These are phyloP conservation scores for Stramonita haemastoma DNA, from an alignment of 2,888 invertebrate genomes.

Conservation along the genomic window DNA sequence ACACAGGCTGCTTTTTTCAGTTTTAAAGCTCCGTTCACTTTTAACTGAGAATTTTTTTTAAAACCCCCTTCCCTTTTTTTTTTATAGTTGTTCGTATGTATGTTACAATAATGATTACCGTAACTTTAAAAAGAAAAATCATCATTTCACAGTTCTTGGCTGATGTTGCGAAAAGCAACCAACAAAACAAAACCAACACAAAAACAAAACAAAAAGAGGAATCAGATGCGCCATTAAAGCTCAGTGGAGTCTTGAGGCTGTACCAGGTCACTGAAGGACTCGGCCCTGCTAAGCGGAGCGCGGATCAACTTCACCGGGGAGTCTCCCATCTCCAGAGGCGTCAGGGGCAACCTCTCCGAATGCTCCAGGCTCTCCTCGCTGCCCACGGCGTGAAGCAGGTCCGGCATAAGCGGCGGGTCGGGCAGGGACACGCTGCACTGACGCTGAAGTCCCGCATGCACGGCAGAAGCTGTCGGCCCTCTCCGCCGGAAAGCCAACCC, in stretches of 20 bases:
- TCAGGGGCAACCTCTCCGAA: slow-evolving; percentile 14
- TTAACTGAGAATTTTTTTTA: too few relatives aligned
- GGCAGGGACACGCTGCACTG: slow-evolving; percentile 33
- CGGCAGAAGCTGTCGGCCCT: not conserved
- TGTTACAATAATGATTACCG: too few relatives aligned
- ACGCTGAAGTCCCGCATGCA: slow-evolving; percentile 12
- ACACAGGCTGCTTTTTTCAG: too few relatives aligned
- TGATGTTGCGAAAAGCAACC: not conserved
- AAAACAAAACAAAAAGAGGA: not conserved
- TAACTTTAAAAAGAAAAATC: too few relatives aligned
- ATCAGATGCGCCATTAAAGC: not conserved
- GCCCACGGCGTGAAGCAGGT: not conserved
- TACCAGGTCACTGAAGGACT: slow-evolving; percentile 42
- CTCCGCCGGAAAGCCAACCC: not conserved
- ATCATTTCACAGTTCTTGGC: not conserved
- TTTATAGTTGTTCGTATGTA: too few relatives aligned
- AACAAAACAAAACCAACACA: not conserved
- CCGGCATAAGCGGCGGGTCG: not conserved
- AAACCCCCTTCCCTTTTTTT: too few relatives aligned
- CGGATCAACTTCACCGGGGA: not conserved
- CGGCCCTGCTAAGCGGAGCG: slow-evolving; percentile 46
- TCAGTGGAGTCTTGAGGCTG: slow-evolving; percentile 39
- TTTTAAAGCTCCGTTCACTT: too few relatives aligned
- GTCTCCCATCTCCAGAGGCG: not conserved
- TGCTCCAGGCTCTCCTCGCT: slow-evolving; percentile 30